These are phyloP conservation scores for Solenodon paradoxus DNA, from an alignment of 2,113 vertebrate genomes.

Conservation along the genomic window DNA sequence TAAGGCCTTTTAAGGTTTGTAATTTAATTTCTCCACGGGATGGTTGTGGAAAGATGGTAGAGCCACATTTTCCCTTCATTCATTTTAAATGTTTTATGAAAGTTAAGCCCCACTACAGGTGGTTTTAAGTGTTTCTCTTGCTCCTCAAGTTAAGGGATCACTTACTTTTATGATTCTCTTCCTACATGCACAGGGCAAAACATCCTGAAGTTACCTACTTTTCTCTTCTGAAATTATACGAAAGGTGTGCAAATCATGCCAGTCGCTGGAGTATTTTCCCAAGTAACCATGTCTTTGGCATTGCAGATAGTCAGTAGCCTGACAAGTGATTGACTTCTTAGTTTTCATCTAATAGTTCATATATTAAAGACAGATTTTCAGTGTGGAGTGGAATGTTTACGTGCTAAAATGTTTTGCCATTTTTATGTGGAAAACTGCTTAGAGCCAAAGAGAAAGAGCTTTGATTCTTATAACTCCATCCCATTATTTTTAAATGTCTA, in stretches of 20 bases:
- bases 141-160: background rate
- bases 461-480: background rate
- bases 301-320: background rate
- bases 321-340: background rate
- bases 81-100: background rate
- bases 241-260: background rate
- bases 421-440: background rate
- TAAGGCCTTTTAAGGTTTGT: background rate
- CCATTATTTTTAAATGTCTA: background rate
- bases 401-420: background rate
- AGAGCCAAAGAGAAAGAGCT: background rate
- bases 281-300: background rate
- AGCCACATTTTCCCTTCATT: background rate
- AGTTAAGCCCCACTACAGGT: background rate
- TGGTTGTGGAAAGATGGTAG: background rate
- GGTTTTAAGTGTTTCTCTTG: background rate
- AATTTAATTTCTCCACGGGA: background rate
- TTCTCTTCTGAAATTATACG: background rate
- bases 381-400: background rate
- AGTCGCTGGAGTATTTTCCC: background rate
- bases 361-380: constrained; percentile 33
- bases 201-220: background rate
- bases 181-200: background rate
- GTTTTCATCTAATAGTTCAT: background rate
- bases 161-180: background rate